Conservation (phyloP, 2,113 vertebrate species). For the Melanocharis versteri region DNA sequence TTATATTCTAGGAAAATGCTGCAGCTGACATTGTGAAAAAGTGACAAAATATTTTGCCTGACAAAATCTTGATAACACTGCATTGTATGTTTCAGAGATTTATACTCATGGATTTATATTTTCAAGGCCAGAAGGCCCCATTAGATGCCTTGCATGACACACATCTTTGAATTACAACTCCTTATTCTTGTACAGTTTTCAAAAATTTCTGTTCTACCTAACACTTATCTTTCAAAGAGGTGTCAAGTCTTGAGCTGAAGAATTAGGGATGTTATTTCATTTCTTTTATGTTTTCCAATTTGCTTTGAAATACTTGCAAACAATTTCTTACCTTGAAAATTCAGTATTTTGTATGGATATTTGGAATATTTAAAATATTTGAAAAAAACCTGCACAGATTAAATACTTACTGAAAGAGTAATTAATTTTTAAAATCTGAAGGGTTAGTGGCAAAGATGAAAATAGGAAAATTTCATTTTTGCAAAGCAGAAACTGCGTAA, state of each 20-base stretch:
- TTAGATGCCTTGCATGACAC: background rate
- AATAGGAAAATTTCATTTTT: background rate
- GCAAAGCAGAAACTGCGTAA: background rate
- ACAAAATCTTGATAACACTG: background rate
- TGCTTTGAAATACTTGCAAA: background rate
- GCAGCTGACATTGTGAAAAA: background rate
- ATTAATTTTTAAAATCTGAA: background rate
- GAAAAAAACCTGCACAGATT: background rate
- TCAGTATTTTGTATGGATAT: background rate
- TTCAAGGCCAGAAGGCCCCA: background rate
- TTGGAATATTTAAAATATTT: background rate
- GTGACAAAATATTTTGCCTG: conserved; percentile 27
- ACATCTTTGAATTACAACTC: background rate
- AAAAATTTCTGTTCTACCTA: background rate
- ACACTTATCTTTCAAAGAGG: background rate
- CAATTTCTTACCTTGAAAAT: background rate
- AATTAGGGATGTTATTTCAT: background rate
- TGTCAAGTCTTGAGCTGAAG: background rate
- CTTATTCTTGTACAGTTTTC: background rate
- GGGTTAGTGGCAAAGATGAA: background rate
- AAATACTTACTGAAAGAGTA: background rate
- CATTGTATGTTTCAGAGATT: background rate
- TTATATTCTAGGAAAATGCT: background rate
- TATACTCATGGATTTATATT: background rate
- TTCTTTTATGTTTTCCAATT: background rate